Base-by-base conservation (phyloP, 2,797 vertebrate species). In the Sphenopsis melanotis region DNA sequence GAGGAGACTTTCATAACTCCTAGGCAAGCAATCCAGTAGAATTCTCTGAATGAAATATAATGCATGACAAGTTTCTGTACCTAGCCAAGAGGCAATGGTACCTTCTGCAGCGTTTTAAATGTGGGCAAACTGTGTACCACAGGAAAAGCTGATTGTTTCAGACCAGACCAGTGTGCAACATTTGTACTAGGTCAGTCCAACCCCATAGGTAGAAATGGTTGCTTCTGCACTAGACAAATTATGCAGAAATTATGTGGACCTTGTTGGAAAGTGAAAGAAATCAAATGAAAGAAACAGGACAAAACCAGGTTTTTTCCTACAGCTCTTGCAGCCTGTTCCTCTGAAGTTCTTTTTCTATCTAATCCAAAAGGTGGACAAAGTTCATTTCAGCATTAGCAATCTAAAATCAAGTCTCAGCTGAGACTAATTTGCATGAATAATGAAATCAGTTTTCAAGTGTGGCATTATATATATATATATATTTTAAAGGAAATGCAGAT, bases 341-440 rank as follows among this genome's bases (percentile, higher is more conserved):
- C 68, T 83, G 21, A 70, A 44, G 30, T 44, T 76, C 27, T 34
- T 65, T 80, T 68, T 46, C 56, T 26, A 42, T 29, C 37, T 57
- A 56, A 87, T 74, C 26, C 11, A 17, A 89, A 79, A 63, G 34
- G 44, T 53, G 74, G 63, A 50, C 49, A 50, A 90, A 86, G 47
- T 71, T 76, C 26, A 63, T 72, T 90, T 80, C 41, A 77, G 37
- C 56, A 77, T 61, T 39, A 75, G 24, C 37, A 90, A 81, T 11
- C 72, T 50, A 61, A 89, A 76, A 66, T 42, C 15, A 64, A 63
- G 42, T 52, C 32, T 44, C 70, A 80, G 24, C 18, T 71, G 63
- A 87, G 70, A 82, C 39, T 81, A 69, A 66, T 81, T 72, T 70
- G 14, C 59, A 59, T 65, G 42, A 85, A 57, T 89, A 83, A 90